Evolutionary conservation across 2,888 invertebrate genomes (phyloP), one percentile per base, ranked within the genome.

Genomic region (Mechanitis mazaeus): DNA sequence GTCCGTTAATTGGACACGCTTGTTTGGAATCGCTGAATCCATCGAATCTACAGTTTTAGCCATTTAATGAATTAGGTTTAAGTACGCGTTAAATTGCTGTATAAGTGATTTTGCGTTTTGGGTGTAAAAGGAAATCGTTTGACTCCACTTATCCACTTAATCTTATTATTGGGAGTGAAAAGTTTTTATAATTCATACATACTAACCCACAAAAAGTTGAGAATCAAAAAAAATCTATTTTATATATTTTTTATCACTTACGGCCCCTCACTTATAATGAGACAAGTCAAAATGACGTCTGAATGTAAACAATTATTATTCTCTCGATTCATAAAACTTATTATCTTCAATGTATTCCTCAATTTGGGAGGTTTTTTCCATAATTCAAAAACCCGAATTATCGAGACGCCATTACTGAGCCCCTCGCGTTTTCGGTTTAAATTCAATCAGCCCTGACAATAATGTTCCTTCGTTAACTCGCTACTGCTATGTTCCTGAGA

Each of bases 1-100:
- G 50, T 50, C 71, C 74, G 78, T 83, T 85, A 85, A 85, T 85
- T 85, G 85, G 83, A 80, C 77, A 72, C 68, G 77, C 74, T 75
- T 80, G 80, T 80, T 80, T 78, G 75, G 69, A 76, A 75, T 68
- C 70, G 78, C 79, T 78, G 80, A 83, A 75, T 75, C 73, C 50
- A 50, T 50, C 31, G 50, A 50, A 31, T 50, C 50, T 31, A 50
- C 50, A 50, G 50, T 50, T 50, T 50, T 50, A 50, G 50, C 50
- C 50, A 50, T 60, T 56, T 50, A 60, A 60, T 59, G 46, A 60
- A 60, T 50, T 38, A 60, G 60, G 47, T 55, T 56, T 60, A 50
- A 47, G 33, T 55, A 60, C 42, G 38, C 55, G 35, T 46, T 54
- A 58, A 50, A 54, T 33, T 33, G 54, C 53, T 33, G 54, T 50